Evolutionary conservation across 2,888 invertebrate genomes (phyloP).

Genomic region (Chymomyza fuscimana): DNA sequence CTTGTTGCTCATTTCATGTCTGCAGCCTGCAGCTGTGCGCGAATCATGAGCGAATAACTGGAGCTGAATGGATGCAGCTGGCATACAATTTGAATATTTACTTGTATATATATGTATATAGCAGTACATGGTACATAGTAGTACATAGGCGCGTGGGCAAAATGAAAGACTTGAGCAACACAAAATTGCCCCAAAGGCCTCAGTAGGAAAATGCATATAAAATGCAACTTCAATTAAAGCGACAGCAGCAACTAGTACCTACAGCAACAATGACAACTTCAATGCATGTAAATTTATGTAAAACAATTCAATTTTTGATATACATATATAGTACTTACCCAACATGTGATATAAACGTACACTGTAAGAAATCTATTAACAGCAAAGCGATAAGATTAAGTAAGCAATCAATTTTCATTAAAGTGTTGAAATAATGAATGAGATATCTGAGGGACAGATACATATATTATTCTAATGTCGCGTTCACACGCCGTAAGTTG

Average conservation of each 20-base stretch:
- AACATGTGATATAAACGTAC: neutral
- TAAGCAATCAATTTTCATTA: neutral
- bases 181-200: neutral
- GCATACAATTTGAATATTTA: constrained; percentile 22
- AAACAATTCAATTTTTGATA: constrained; percentile 68
- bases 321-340: neutral
- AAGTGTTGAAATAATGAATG: neutral
- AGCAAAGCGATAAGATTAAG: neutral
- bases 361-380: neutral
- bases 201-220: neutral
- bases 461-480: neutral
- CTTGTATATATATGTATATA: constrained; percentile 2
- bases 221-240: constrained; percentile 48
- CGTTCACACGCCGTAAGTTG: too few relatives aligned
- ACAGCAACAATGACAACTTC: constrained; percentile 36
- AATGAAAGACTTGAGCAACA: neutral
- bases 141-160: constrained; percentile 7
- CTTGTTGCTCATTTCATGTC: neutral
- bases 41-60: constrained; percentile 3
- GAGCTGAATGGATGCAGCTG: constrained; percentile 18
- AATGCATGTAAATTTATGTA: constrained; percentile 59
- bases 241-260: constrained; percentile 4
- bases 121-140: constrained; percentile 6
- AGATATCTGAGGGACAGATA: neutral
- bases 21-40: constrained; percentile 5